Conservation (phyloP, 2,888 invertebrate species). For the Petrolisthes manimaculis region DNA sequence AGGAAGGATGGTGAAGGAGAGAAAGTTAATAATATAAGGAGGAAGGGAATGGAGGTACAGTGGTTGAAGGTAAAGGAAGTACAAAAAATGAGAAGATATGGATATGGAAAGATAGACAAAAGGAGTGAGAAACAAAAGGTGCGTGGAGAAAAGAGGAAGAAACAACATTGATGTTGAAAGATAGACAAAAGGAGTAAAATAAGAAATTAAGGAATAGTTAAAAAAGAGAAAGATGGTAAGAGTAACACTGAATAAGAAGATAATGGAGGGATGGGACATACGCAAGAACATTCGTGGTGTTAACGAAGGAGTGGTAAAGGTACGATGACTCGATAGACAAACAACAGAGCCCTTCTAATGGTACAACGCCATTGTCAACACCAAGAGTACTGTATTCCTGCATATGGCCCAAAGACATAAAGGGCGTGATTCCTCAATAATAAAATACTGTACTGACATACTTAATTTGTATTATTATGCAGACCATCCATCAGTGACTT, state of each 20-base stretch:
- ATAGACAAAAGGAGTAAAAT: neutral
- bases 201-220: neutral
- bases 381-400: too few species aligned
- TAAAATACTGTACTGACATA: too few species aligned
- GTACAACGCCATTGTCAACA: too few species aligned
- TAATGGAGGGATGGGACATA: neutral
- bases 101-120: neutral
- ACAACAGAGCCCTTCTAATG: too few species aligned
- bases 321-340: too few species aligned
- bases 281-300: too few species aligned
- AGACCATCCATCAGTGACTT: too few species aligned
- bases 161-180: too few species aligned
- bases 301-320: too few species aligned
- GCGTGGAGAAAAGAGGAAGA: neutral
- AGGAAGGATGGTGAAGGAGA: neutral
- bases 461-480: too few species aligned
- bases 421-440: too few species aligned
- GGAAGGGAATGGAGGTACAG: neutral
- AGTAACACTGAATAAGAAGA: neutral
- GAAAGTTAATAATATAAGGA: neutral
- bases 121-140: neutral
- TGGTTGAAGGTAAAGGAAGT: neutral
- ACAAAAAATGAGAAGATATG: neutral
- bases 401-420: too few species aligned
- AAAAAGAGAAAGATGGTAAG: neutral